Conservation (phyloP, 64 coral and sea anemone genomes). For the Montipora efflorescens region DNA sequence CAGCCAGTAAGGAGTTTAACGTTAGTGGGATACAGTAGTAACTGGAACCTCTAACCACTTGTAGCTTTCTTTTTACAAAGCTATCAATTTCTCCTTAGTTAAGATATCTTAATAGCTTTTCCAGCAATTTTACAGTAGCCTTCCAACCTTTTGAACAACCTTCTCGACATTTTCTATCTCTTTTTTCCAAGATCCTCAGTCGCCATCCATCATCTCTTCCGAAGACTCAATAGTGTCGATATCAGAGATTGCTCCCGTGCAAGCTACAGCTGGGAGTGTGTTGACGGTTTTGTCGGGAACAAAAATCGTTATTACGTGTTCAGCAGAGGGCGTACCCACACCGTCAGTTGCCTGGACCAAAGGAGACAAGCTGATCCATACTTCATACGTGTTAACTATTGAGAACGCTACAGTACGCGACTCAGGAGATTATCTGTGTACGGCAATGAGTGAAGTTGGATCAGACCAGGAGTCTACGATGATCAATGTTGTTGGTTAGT, state of each 20-base stretch:
- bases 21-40: too few relatives aligned
- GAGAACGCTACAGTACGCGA: conserved; percentile 5
- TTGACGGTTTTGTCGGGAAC: conserved; percentile 29
- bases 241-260: conserved; percentile 20
- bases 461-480: conserved; percentile 35
- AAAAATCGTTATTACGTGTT: conserved; percentile 30
- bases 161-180: neutral
- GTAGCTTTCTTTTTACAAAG: too few relatives aligned
- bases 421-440: conserved; percentile 61
- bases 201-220: conserved; percentile 5
- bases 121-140: too few relatives aligned
- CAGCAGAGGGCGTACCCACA: conserved; percentile 52
- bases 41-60: too few relatives aligned
- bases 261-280: conserved; percentile 34
- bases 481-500: conserved; percentile 25
- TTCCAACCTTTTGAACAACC: too few relatives aligned
- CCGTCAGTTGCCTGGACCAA: conserved; percentile 62
- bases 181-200: conserved; percentile 13
- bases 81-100: too few relatives aligned
- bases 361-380: conserved; percentile 30
- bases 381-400: neutral
- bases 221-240: neutral
- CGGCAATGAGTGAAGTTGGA: conserved; percentile 51
- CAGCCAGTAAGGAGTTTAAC: too few relatives aligned
- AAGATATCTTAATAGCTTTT: too few relatives aligned